phyloP scores from a whole-genome alignment of 2,888 invertebrate genomes.

The Sminthurinus aureus region DNA sequence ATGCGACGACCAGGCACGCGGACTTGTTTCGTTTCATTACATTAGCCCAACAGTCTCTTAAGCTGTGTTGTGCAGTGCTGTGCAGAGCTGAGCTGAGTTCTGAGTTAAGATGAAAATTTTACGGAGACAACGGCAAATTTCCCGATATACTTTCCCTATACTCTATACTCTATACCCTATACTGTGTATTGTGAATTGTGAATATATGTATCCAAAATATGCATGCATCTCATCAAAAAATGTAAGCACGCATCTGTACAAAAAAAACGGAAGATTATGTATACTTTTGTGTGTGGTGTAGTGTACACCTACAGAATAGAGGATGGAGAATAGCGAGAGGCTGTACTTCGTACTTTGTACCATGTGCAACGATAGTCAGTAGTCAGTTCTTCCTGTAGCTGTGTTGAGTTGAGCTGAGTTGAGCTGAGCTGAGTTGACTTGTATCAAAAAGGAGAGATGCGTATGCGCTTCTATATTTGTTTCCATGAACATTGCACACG shows the following conservation, averaged over 20 bases:
- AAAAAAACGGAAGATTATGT: not conserved
- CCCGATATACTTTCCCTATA: not conserved
- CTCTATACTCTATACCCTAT: not conserved
- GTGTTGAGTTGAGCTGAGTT: not conserved
- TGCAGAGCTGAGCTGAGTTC: not conserved
- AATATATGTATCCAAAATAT: not conserved
- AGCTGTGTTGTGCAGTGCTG: not conserved
- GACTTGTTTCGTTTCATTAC: constrained; percentile 34
- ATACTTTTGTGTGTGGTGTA: not conserved
- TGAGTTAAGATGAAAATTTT: constrained; percentile 24
- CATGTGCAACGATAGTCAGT: not conserved
- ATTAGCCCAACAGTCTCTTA: constrained; percentile 14
- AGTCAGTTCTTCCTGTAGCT: constrained; percentile 1
- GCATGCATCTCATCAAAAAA: not conserved
- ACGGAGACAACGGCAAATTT: constrained; percentile 13
- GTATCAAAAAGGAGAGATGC: constrained; percentile 17
- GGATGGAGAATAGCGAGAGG: not conserved
- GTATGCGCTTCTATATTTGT: constrained; percentile 28
- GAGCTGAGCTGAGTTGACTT: not conserved
- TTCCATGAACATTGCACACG: constrained; percentile 28
- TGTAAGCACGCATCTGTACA: no score
- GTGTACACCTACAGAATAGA: not conserved
- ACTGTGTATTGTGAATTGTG: not conserved
- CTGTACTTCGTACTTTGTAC: not conserved
- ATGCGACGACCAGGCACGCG: constrained; percentile 33